Evolutionary conservation across 2,797 vertebrate species (phyloP).

Genomic region (Crenichthys baileyi): DNA sequence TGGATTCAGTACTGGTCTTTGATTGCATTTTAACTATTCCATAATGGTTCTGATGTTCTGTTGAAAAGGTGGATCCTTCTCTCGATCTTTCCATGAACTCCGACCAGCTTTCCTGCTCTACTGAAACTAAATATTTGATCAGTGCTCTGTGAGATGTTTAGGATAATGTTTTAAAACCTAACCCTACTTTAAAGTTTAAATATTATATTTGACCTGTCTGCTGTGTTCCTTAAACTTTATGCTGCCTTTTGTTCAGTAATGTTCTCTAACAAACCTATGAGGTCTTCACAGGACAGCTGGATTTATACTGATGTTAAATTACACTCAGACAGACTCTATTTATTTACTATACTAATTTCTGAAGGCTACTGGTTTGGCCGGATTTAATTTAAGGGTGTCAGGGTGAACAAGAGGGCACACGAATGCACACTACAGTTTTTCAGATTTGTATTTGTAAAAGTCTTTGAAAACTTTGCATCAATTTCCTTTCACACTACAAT

Average conservation of each 20-base stretch:
- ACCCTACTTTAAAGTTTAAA: too few relatives aligned
- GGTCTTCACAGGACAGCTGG: background rate
- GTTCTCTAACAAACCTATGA: too few relatives aligned
- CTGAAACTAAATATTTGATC: background rate
- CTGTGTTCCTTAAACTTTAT: too few relatives aligned
- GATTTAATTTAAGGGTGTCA: too few relatives aligned
- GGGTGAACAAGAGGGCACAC: too few relatives aligned
- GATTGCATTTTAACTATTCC: background rate
- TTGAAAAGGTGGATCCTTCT: background rate
- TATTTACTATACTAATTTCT: background rate
- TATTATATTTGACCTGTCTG: too few relatives aligned
- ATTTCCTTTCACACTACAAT: background rate
- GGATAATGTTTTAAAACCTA: background rate
- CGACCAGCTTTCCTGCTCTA: background rate
- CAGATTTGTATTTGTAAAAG: background rate
- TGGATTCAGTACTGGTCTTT: background rate
- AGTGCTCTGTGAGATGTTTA: background rate
- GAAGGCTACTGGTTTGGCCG: background rate
- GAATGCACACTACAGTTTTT: background rate
- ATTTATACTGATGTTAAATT: too few relatives aligned
- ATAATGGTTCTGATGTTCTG: background rate
- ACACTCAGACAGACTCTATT: too few relatives aligned
- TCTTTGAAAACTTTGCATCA: too few relatives aligned
- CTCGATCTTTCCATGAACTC: background rate
- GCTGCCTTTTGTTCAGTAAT: too few relatives aligned